Evolutionary conservation across 2,113 vertebrate genomes (phyloP).

Genomic region (Halcyon senegalensis): DNA sequence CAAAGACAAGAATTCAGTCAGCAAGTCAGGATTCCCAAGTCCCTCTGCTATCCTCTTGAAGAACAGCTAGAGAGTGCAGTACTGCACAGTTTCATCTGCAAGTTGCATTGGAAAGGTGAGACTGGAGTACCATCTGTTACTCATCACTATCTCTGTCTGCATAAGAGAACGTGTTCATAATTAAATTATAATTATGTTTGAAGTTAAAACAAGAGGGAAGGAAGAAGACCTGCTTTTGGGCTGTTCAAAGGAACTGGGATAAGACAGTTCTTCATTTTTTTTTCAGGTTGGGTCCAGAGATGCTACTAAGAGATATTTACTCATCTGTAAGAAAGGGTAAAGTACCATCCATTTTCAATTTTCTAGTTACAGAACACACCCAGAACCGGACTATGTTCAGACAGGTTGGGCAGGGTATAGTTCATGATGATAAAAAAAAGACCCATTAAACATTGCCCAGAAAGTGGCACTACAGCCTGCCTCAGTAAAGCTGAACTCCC

Average conservation of each 20-base stretch:
- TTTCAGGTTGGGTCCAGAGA: neutral
- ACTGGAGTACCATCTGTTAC: neutral
- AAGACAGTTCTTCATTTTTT: neutral
- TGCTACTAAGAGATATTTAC: neutral
- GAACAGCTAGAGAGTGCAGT: neutral
- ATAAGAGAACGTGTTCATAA: neutral
- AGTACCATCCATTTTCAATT: neutral
- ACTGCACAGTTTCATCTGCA: neutral
- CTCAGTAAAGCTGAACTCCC: neutral
- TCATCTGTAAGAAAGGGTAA: neutral
- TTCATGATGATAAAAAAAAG: conserved; percentile 17
- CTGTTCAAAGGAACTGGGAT: conserved; percentile 1
- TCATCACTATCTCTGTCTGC: neutral
- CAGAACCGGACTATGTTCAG: neutral
- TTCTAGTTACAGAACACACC: neutral
- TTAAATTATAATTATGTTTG: neutral
- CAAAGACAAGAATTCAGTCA: neutral
- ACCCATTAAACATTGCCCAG: neutral
- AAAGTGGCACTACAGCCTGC: neutral
- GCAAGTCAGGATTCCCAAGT: neutral
- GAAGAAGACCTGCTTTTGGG: neutral
- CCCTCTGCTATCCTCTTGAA: neutral
- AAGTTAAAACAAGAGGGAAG: neutral
- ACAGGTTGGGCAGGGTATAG: neutral
- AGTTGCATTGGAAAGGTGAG: neutral